Percentiles rank a stretch among this genome's conserved stretches.
phyloP scores from a whole-genome alignment of 2,113 vertebrate species.

The Amazona vittata region DNA sequence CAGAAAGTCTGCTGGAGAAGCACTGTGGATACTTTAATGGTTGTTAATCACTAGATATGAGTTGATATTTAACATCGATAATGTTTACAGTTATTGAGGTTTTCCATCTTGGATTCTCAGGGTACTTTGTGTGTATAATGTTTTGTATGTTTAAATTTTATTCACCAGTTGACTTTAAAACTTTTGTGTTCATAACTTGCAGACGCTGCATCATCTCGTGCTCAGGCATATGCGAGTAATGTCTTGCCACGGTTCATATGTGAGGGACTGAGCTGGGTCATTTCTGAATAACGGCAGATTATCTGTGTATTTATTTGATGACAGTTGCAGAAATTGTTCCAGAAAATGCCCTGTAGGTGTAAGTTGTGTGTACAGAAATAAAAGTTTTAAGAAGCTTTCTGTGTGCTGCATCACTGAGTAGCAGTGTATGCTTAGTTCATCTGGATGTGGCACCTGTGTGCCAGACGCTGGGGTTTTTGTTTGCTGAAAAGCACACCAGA shows the following conservation, averaged over 20 bases:
- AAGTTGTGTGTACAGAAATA: accelerated
- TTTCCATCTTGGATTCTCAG: neutral
- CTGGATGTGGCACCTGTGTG: neutral
- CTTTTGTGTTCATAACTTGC: neutral
- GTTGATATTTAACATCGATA: neutral
- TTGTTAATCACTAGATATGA: neutral
- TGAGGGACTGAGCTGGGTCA: accelerated
- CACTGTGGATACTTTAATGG: neutral
- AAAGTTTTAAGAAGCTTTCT: neutral
- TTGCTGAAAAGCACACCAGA: neutral
- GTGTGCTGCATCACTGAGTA: no score
- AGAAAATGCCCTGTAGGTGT: neutral
- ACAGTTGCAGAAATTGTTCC: neutral
- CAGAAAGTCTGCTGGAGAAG: neutral
- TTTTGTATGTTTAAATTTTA: neutral
- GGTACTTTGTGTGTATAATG: neutral
- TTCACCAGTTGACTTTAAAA: neutral
- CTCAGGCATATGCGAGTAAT: no score
- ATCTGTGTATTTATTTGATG: neutral
- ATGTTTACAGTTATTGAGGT: neutral
- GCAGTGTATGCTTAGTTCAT: neutral
- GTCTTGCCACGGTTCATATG: neutral
- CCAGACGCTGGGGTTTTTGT: neutral
- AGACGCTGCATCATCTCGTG: neutral
- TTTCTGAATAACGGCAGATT: neutral